Base-by-base conservation (phyloP, 2,888 invertebrate genomes). In the Trissolcus brochymenae region DNA sequence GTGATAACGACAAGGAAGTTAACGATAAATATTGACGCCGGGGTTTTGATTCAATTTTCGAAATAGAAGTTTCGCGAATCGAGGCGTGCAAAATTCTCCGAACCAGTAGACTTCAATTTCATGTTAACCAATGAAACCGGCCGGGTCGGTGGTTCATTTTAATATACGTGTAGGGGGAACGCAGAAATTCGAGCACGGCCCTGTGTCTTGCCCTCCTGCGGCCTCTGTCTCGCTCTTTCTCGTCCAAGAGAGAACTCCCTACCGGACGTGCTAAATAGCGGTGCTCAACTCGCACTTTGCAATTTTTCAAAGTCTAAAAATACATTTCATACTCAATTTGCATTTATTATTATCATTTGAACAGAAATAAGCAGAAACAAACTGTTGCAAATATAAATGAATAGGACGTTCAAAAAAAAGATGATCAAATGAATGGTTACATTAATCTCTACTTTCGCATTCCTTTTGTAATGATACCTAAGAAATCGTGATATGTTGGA, bases 61-160 rank as follows among this genome's bases (percentile, higher is more conserved):
- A 61, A n/a, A 51, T 49, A 55, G 40, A 50, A 51, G 60, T 61
- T 51, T 66, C 51, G 66, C 49, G 61, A 61, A 60, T 57, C 40
- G 55, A 41, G 54, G 61, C 56, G 66, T 61, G 56, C 59, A 74
- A 79, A 78, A 81, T 82, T 82, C 83, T 79, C 40, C 73, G 81
- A 82, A 81, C 70, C 61, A 79, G 79, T 80, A 75, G 82, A 82
- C 80, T 82, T 81, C 61, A 81, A 82, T 82, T 84, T 82, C 81
- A 80, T 81, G 79, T 80, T 79, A 76, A 80, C 80, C 78, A 81
- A 82, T 82, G 79, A 82, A 82, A 81, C 80, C 77, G 80, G 71
- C 60, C 66, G 56, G 66, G 59, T 66, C 49, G 72, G 50, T 29
- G 72, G 66, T 68, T 79, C 77, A 66, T 79, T 80, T 79, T 74